Base-by-base conservation (phyloP, 2,113 vertebrate genomes). In the Chrysochloris asiatica region DNA sequence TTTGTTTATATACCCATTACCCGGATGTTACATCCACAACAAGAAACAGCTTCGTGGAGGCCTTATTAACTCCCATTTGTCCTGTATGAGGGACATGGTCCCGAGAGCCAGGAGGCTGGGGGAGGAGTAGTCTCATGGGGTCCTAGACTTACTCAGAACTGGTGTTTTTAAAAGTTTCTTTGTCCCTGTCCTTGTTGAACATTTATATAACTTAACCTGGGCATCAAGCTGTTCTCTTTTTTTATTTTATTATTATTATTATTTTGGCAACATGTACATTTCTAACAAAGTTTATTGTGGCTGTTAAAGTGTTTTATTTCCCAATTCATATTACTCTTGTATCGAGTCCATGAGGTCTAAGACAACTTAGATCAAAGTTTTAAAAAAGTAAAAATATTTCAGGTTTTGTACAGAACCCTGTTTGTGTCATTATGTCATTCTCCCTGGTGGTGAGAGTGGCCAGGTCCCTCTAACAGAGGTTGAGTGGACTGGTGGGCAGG, bases 1-100 rank as follows among this genome's bases (percentile, higher is more conserved):
- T 99, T 98, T 98, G 98, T 98, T 99, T 99, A 99, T 98, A 98
- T 98, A 98, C 98, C 98, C 98, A 98, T 99, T 98, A 98, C 98
- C 97, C 94, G 98, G 98, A 98, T 97, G 98, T 97, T 96, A 98
- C 96, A 97, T 98, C 96, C 87, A 95, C 33, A 82, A 95, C 96
- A 95, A 97, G 91, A 92, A 97, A 97, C 97, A 95, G 97, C 97
- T 95, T 97, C 85, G 75, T 85, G 97, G 96, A 96, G 97, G 97
- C 97, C 96, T 98, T 97, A 95, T 94, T 92, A 94, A 95, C 95
- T 97, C 97, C 93, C 96, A 52, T 86, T 84, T 95, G 94, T 97
- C 95, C 95, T 94, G 93, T 81, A 90, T 95, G 94, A 94, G 96
- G 61, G 81, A 65, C 48, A 5, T 14, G 14, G 85, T 93, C 96